Conservation (phyloP, 1,140 invertebrate species). For the Macrotrachela quadricornifera region DNA sequence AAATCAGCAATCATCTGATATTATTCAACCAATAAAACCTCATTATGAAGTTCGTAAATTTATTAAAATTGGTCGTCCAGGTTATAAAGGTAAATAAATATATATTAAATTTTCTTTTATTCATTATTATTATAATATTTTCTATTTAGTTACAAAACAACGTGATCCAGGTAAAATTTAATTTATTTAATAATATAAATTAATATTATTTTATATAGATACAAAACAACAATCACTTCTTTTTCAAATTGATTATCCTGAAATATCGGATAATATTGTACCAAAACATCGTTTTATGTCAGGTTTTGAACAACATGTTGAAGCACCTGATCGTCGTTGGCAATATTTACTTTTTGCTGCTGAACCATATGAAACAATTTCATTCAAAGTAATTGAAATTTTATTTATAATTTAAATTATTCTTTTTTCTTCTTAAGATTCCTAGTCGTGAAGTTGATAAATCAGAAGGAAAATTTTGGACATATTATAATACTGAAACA, state of each 20-base stretch:
- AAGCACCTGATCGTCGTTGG: constrained; percentile 97
- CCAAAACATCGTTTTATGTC: constrained; percentile 98
- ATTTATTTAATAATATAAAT: too few relatives aligned
- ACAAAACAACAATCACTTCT: constrained; percentile 82
- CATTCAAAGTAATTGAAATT: constrained; percentile 56
- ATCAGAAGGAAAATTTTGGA: constrained; percentile 5
- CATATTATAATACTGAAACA: constrained; percentile 4
- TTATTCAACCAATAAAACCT: constrained; percentile 71
- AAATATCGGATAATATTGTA: constrained; percentile 76
- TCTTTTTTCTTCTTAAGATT: not conserved
- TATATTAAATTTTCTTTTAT: too few relatives aligned
- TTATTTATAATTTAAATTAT: too few relatives aligned
- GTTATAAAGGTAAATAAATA: constrained; percentile 49
- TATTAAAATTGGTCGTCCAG: constrained; percentile 95
- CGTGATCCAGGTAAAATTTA: constrained; percentile 44
- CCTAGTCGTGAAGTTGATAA: constrained; percentile 8
- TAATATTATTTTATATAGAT: constrained; percentile 28
- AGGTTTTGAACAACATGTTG: constrained; percentile 97
- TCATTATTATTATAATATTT: too few relatives aligned
- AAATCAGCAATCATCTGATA: constrained; percentile 65
- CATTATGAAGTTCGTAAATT: constrained; percentile 93
- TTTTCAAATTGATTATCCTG: constrained; percentile 77
- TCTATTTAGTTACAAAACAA: constrained; percentile 65
- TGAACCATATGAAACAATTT: constrained; percentile 97
- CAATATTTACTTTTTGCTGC: constrained; percentile 98